These are phyloP conservation scores for Ianthella basta DNA, from an alignment of 37 sponge, comb jelly and placozoan species.

Conservation along the genomic window DNA sequence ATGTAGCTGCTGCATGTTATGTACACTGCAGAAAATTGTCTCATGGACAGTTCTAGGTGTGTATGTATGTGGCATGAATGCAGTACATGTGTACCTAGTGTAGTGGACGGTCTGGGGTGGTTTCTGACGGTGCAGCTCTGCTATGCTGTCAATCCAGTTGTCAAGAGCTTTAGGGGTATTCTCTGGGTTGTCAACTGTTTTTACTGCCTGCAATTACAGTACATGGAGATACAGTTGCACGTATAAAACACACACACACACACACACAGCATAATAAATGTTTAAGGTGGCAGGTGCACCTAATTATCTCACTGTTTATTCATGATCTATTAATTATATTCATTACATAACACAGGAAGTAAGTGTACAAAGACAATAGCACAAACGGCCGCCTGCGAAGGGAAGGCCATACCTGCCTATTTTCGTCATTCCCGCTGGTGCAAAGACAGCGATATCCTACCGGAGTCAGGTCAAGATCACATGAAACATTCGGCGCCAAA, in stretches of 20 bases:
- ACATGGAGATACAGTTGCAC: neutral
- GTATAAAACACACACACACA: neutral
- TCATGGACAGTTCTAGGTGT: too few relatives aligned
- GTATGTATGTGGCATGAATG: neutral
- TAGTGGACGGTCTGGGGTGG: conserved; percentile 96
- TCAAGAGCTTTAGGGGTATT: conserved; percentile 89
- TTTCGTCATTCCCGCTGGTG: too few relatives aligned
- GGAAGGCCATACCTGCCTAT: neutral
- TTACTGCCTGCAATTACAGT: conserved; percentile 65
- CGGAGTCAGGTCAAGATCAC: too few relatives aligned
- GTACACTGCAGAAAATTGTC: too few relatives aligned
- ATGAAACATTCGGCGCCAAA: neutral
- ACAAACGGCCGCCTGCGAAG: neutral
- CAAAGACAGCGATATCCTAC: too few relatives aligned
- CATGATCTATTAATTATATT: conserved; percentile 10
- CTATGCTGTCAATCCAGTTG: conserved; percentile 92
- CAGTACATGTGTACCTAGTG: conserved; percentile 59
- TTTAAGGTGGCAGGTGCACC: neutral
- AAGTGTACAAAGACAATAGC: neutral
- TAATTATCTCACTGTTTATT: conserved; percentile 6
- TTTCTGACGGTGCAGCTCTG: conserved; percentile 95
- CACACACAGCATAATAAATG: conserved; percentile 3
- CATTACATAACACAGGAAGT: conserved; percentile 15
- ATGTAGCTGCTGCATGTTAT: too few relatives aligned
- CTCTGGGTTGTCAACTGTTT: conserved; percentile 81